These are phyloP conservation scores for Stratiolaelaps scimitus DNA, from an alignment of 1,140 invertebrate genomes.

Conservation along the genomic window DNA sequence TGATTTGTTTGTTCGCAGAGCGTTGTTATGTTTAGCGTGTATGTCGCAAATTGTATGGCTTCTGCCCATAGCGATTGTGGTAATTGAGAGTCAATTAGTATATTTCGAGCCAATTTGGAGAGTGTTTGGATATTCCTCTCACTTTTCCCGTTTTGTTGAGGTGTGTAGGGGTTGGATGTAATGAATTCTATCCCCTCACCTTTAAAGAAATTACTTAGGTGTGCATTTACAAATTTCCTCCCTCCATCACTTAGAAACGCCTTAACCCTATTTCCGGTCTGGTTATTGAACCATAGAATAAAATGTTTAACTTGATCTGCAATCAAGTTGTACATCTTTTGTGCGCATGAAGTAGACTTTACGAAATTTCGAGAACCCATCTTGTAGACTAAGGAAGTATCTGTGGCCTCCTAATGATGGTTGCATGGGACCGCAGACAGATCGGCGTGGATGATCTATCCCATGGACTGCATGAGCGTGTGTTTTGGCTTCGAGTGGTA, in stretches of 20 bases:
- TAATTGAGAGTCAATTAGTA: no score
- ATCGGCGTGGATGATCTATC: no score
- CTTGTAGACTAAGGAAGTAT: no score
- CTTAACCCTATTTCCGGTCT: neutral
- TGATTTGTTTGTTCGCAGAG: no score
- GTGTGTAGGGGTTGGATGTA: neutral
- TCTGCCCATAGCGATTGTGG: no score
- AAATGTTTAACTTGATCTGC: neutral
- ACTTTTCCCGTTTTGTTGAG: neutral
- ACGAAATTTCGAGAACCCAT: neutral
- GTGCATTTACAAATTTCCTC: neutral
- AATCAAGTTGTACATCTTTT: neutral
- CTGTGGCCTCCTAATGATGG: no score
- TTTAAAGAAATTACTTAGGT: neutral
- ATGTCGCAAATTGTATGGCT: no score
- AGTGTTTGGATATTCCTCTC: no score
- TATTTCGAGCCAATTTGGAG: no score
- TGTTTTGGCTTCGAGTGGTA: constrained; percentile 5
- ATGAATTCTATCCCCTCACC: neutral
- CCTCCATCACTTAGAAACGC: neutral
- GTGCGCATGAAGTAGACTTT: neutral
- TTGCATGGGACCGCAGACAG: no score
- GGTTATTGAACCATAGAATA: neutral
- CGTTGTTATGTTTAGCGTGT: no score
- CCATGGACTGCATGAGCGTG: no score